phyloP scores from a whole-genome alignment of 2,113 vertebrate genomes.

The Herpailurus yagouaroundi region DNA sequence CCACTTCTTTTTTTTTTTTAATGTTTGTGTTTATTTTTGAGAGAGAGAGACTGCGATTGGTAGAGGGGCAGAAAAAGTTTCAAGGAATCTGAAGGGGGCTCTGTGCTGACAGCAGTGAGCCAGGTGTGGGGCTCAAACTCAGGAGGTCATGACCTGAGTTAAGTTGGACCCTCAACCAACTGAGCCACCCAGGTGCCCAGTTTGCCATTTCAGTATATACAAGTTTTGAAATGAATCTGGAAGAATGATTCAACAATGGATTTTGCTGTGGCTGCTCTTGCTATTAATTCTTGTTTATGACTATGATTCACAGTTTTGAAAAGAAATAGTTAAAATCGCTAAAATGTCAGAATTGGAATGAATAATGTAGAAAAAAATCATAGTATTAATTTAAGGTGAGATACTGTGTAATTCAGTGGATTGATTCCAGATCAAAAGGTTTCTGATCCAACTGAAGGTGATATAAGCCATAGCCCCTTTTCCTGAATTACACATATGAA shows the following conservation, averaged over 20 bases:
- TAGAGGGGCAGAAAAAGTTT: no score
- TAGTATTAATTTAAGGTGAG: background rate
- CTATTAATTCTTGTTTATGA: slow-evolving; percentile 40
- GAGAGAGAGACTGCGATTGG: no score
- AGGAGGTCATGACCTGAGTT: no score
- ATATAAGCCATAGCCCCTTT: background rate
- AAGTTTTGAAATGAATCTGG: background rate
- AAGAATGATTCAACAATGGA: background rate
- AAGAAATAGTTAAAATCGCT: slow-evolving; percentile 31
- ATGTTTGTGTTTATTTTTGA: no score
- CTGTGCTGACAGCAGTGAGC: no score
- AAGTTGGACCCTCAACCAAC: no score
- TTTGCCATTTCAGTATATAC: background rate
- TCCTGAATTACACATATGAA: background rate
- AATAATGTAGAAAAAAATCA: background rate
- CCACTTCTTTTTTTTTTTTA: background rate
- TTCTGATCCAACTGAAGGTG: background rate
- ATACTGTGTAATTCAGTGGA: background rate
- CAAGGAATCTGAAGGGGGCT: no score
- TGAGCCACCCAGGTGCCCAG: background rate
- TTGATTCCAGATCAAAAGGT: background rate
- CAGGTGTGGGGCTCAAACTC: no score
- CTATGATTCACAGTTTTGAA: background rate
- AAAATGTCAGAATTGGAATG: slow-evolving; percentile 19
- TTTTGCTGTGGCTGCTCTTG: background rate